phyloP scores from a whole-genome alignment of 1,140 invertebrate genomes.

The Paracyclopina nana region DNA sequence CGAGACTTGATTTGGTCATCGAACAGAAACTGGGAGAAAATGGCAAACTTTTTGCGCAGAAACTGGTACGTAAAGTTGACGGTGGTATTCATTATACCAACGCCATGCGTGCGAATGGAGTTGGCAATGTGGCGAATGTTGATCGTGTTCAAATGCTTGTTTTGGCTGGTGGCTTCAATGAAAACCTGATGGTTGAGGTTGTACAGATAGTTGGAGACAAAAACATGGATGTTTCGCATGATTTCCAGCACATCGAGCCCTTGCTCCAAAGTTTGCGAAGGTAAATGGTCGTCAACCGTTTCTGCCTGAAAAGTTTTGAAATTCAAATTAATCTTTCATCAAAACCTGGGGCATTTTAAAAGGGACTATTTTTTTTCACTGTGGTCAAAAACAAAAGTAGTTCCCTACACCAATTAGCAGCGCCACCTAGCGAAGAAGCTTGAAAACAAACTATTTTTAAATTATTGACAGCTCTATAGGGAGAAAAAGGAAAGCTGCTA shows the following conservation, averaged over 20 bases:
- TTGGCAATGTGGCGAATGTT: conserved; percentile 89
- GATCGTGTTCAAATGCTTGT: conserved; percentile 89
- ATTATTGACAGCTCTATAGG: too few species aligned
- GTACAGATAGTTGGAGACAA: conserved; percentile 82
- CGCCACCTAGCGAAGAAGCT: too few species aligned
- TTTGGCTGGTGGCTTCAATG: conserved; percentile 70
- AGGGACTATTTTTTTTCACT: too few species aligned
- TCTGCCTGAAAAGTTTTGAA: conserved; percentile 52
- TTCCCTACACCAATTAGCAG: too few species aligned
- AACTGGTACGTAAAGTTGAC: conserved; percentile 96
- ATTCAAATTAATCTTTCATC: too few species aligned
- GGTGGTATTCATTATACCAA: conserved; percentile 91
- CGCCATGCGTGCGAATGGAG: conserved; percentile 91
- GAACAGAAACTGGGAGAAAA: conserved; percentile 92
- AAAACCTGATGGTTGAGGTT: conserved; percentile 96
- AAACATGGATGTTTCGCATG: conserved; percentile 88
- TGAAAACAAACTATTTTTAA: too few species aligned
- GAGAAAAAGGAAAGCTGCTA: too few species aligned
- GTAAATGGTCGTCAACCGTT: conserved; percentile 72
- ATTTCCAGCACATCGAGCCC: conserved; percentile 95
- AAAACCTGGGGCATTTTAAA: too few species aligned
- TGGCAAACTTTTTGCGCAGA: conserved; percentile 74
- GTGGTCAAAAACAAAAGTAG: too few species aligned
- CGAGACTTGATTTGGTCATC: conserved; percentile 96
- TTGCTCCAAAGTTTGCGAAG: conserved; percentile 83